phyloP scores from a whole-genome alignment of 2,113 vertebrate species.

The Scomber japonicus region DNA sequence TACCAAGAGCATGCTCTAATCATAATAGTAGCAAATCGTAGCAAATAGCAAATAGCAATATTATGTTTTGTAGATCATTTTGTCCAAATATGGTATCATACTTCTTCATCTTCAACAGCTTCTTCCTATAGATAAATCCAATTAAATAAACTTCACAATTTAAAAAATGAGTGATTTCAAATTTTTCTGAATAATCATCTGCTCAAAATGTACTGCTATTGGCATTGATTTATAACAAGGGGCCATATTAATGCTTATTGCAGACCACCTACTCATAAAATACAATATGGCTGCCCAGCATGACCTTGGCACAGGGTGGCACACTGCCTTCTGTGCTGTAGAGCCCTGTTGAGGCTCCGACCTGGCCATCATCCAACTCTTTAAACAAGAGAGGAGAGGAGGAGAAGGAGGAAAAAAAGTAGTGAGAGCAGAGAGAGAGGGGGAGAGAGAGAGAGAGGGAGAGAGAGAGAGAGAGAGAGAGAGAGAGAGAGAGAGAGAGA shows the following conservation, averaged over 20 bases:
- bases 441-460: too few relatives aligned
- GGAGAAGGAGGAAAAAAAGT: constrained; percentile 3
- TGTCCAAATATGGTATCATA: constrained; percentile 11
- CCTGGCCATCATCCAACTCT: constrained; percentile 78
- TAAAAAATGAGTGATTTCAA: constrained; percentile 1
- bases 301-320: constrained; percentile 83
- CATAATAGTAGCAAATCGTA: constrained; percentile 15
- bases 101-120: neutral
- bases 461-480: too few relatives aligned
- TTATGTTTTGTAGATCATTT: neutral
- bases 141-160: constrained; percentile 4
- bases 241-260: constrained; percentile 73
- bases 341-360: constrained; percentile 70
- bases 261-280: constrained; percentile 83
- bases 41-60: constrained; percentile 1
- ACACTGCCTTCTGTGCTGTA: constrained; percentile 82
- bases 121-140: neutral
- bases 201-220: constrained; percentile 51
- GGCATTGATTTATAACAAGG: constrained; percentile 71
- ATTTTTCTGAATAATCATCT: constrained; percentile 46
- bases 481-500: too few relatives aligned
- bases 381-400: constrained; percentile 43
- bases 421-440: neutral
- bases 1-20: constrained; percentile 35
- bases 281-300: constrained; percentile 86